A percentile compares a stretch with the other conserved stretches of the same genome.
Evolutionary conservation across 2,797 vertebrate species (phyloP).

Genomic region (Pygocentrus nattereri): DNA sequence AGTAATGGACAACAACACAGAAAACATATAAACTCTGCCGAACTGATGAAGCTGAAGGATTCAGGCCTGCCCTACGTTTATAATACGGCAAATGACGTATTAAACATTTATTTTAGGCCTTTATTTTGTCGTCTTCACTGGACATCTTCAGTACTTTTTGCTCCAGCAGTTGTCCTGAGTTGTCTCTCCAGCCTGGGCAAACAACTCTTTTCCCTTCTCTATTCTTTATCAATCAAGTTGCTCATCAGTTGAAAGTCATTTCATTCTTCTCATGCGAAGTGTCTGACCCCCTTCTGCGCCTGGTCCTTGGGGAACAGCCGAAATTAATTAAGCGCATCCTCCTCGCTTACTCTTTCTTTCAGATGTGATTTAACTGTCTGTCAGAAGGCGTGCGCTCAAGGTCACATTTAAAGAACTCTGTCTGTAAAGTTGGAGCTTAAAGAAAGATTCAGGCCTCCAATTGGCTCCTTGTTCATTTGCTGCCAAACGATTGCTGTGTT

Average conservation of each 20-base stretch:
- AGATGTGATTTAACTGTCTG: constrained; percentile 18
- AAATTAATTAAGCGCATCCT: constrained; percentile 7
- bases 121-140: not conserved
- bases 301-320: not conserved
- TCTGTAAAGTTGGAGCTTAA: not conserved
- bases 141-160: not conserved
- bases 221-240: not conserved
- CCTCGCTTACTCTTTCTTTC: not conserved
- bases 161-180: too few species aligned
- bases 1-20: too few species aligned
- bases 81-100: too few species aligned
- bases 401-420: not conserved
- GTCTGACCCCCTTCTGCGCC: not conserved
- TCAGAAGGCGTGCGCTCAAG: not conserved
- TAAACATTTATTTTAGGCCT: too few species aligned
- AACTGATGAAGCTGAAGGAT: too few species aligned
- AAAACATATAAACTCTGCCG: too few species aligned
- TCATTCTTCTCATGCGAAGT: not conserved
- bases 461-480: not conserved
- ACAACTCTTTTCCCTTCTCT: not conserved
- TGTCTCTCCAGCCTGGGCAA: not conserved
- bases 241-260: constrained; percentile 13
- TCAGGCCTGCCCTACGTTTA: too few species aligned
- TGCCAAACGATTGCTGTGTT: not conserved
- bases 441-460: not conserved